Conservation (phyloP, 2,797 vertebrate species). For the Craterocephalus amniculus region DNA sequence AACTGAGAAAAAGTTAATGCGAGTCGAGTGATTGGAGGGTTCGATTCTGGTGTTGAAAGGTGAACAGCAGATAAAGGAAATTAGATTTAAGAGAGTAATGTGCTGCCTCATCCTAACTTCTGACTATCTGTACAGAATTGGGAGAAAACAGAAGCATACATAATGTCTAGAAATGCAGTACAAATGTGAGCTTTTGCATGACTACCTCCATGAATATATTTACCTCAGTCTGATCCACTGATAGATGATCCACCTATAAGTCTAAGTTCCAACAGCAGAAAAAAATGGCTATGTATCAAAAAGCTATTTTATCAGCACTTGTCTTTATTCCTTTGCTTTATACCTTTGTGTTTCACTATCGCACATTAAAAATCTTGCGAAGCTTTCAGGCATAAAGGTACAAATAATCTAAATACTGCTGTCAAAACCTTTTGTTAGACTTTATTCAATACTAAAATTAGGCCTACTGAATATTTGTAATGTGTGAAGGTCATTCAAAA, state of each 20-base stretch:
- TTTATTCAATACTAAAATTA: constrained; percentile 46
- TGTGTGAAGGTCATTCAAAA: constrained; percentile 42
- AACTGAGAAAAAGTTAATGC: constrained; percentile 7
- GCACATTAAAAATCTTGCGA: constrained; percentile 33
- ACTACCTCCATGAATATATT: constrained; percentile 13
- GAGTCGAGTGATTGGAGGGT: constrained; percentile 7
- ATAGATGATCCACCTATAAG: no score
- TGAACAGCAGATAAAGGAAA: constrained; percentile 45
- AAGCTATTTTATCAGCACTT: constrained; percentile 13
- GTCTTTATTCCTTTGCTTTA: constrained; percentile 12
- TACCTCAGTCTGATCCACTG: constrained; percentile 21
- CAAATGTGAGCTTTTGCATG: background rate
- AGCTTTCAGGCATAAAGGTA: constrained; percentile 42
- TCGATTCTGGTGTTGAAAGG: constrained; percentile 30
- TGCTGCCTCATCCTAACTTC: constrained; percentile 22
- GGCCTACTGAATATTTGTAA: background rate
- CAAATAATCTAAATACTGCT: constrained; percentile 43
- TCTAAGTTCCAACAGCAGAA: constrained; percentile 13
- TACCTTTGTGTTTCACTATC: constrained; percentile 1
- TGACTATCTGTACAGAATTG: constrained; percentile 49
- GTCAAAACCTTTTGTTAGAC: constrained; percentile 45
- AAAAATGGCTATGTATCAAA: constrained; percentile 1
- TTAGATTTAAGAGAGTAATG: constrained; percentile 37
- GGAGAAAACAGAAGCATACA: constrained; percentile 28
- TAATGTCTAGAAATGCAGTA: constrained; percentile 28